A percentile compares a stretch with the other conserved stretches of the same genome.
phyloP scores from a whole-genome alignment of 2,888 invertebrate species.

The Caenorhabditis sp. region DNA sequence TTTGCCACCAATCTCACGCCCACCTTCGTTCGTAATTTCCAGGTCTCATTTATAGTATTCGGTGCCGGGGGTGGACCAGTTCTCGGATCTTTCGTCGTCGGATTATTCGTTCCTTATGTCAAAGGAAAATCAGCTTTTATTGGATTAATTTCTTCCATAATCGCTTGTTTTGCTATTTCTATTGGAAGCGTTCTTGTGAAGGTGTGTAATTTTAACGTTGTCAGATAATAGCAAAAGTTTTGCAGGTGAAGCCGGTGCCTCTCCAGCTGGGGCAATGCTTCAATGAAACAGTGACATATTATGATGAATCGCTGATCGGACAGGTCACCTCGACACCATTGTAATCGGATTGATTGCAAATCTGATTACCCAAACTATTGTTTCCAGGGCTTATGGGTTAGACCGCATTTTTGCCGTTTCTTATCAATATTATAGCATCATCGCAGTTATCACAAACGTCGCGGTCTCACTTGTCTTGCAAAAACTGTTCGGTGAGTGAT shows the following conservation, averaged over 20 bases:
- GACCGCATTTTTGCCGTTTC: constrained; percentile 78
- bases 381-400: constrained; percentile 42
- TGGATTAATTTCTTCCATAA: constrained; percentile 84
- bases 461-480: constrained; percentile 25
- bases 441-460: constrained; percentile 78
- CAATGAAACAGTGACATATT: constrained; percentile 22
- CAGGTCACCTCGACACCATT: constrained; percentile 48
- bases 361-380: constrained; percentile 2
- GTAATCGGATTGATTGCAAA: constrained; percentile 30
- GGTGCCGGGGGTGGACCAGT: constrained; percentile 76
- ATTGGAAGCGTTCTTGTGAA: constrained; percentile 79
- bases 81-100: constrained; percentile 72
- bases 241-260: constrained; percentile 46
- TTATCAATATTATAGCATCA: constrained; percentile 81
- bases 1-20: background rate
- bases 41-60: constrained; percentile 75
- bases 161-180: constrained; percentile 87
- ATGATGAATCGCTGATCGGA: constrained; percentile 44
- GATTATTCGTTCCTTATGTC: constrained; percentile 72
- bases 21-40: constrained; percentile 12
- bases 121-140: constrained; percentile 84
- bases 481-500: constrained; percentile 32
- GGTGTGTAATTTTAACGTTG: constrained; percentile 28
- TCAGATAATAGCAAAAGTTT: background rate
- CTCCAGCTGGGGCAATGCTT: constrained; percentile 41